phyloP scores from a whole-genome alignment of 2,113 vertebrate genomes.

The Leucopsar rothschildi region DNA sequence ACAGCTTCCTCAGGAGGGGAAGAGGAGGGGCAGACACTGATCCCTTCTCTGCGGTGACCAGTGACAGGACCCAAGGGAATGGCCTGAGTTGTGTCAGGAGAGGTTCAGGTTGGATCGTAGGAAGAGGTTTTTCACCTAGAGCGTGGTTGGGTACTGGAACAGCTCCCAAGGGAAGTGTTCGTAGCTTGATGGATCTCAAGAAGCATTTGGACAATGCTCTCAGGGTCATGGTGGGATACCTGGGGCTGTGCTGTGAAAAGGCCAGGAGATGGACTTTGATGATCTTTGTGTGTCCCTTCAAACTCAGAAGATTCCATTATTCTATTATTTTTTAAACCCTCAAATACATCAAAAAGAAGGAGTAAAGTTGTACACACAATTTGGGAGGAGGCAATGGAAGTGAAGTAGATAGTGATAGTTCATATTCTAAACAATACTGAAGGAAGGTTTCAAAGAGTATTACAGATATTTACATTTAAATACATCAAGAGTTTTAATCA shows the following conservation, averaged over 20 bases:
- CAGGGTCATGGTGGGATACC: not conserved
- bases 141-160: fast-evolving
- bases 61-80: fast-evolving
- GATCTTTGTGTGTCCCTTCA: not conserved
- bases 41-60: not conserved
- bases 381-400: not conserved
- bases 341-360: not conserved
- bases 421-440: not conserved
- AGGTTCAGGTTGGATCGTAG: not conserved
- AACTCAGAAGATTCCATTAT: not conserved
- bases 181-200: not conserved
- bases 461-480: not conserved
- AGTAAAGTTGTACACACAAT: not conserved
- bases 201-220: not conserved
- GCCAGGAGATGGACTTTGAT: not conserved
- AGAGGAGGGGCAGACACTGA: fast-evolving
- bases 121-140: not conserved
- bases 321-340: not conserved
- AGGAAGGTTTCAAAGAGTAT: not conserved
- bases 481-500: not conserved
- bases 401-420: not conserved
- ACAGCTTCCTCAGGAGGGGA: fast-evolving
- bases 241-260: not conserved
- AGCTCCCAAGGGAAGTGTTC: not conserved
- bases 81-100: not conserved